Percentiles rank a stretch among this genome's conserved stretches.
phyloP scores from a whole-genome alignment of 2,797 vertebrate genomes.

The Sternotherus odoratus region DNA sequence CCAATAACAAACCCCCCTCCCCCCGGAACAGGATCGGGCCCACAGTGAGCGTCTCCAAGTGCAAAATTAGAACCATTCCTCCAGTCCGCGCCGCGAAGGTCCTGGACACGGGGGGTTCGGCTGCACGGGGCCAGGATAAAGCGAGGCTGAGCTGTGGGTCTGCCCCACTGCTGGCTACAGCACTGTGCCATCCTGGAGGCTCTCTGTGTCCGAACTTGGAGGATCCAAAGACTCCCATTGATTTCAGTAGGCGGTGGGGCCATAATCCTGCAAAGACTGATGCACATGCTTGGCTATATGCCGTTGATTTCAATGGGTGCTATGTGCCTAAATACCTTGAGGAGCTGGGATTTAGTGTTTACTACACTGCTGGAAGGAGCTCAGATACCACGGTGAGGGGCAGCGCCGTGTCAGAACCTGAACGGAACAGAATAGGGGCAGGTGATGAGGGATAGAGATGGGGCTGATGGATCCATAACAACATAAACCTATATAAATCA shows the following conservation, averaged over 20 bases:
- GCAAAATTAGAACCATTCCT: neutral
- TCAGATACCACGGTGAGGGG: neutral
- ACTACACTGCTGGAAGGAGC: no score
- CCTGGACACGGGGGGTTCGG: neutral
- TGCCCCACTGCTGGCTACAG: neutral
- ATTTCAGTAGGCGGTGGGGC: neutral
- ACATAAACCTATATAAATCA: neutral
- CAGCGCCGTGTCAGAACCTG: neutral
- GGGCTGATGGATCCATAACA: neutral
- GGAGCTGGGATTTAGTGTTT: neutral
- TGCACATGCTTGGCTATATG: no score
- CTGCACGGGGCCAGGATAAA: neutral
- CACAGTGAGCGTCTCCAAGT: fast-evolving
- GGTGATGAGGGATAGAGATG: neutral
- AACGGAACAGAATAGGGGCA: neutral
- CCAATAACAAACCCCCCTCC: fast-evolving
- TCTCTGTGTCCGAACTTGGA: neutral
- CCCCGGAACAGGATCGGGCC: fast-evolving
- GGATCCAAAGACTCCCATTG: neutral
- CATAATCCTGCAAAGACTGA: neutral
- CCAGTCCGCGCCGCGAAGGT: neutral
- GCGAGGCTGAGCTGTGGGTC: neutral
- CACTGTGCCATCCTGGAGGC: neutral
- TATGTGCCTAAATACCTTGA: fast-evolving
- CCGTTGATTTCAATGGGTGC: neutral